These are phyloP conservation scores for Leptinotarsa undecemlineata DNA, from an alignment of 1,140 invertebrate species.

Conservation along the genomic window DNA sequence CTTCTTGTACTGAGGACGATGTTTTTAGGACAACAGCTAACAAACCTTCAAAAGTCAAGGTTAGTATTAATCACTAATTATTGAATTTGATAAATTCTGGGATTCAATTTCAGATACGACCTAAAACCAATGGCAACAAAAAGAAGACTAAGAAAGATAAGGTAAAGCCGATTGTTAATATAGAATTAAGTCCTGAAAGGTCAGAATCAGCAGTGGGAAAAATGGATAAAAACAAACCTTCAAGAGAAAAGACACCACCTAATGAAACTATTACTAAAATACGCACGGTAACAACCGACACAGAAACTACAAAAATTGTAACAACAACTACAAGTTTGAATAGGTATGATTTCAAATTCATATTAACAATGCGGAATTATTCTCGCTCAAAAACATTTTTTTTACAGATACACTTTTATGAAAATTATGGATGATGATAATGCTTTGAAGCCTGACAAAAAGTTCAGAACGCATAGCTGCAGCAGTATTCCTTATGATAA, in stretches of 20 bases:
- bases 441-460: conserved; percentile 37
- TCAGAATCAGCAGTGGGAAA: conserved; percentile 13
- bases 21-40: conserved; percentile 34
- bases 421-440: conserved; percentile 44
- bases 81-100: not conserved
- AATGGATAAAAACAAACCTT: not conserved
- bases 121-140: conserved; percentile 34
- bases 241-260: conserved; percentile 29
- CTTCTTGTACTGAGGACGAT: conserved; percentile 36
- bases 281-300: conserved; percentile 43
- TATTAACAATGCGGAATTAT: not conserved
- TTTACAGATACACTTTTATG: conserved; percentile 48
- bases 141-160: conserved; percentile 46
- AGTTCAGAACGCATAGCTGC: conserved; percentile 52
- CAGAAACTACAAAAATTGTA: conserved; percentile 44
- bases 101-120: conserved; percentile 5
- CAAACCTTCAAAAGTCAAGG: conserved; percentile 38
- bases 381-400: not conserved
- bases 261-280: conserved; percentile 38
- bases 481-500: conserved; percentile 53
- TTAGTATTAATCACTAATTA: conserved; percentile 29
- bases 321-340: conserved; percentile 50
- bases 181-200: conserved; percentile 13
- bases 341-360: conserved; percentile 21
- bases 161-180: conserved; percentile 26